phyloP scores from a whole-genome alignment of 2,888 invertebrate species.

The Cylloceria caligata region DNA sequence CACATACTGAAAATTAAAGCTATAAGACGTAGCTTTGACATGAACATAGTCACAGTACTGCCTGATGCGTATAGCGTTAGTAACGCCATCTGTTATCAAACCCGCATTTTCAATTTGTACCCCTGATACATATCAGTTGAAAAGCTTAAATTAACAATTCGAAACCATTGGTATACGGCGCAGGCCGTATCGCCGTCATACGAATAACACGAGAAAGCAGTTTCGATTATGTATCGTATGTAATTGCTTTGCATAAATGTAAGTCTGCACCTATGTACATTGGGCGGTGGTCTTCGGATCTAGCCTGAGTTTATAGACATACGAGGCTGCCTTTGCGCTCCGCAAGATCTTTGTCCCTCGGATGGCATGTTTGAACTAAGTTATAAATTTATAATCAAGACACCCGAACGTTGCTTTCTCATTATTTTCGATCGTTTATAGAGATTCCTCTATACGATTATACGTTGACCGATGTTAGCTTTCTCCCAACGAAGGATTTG shows the following conservation, averaged over 20 bases:
- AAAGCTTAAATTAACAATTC: too few species aligned
- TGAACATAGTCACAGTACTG: too few species aligned
- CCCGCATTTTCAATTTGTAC: too few species aligned
- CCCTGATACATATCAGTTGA: background rate
- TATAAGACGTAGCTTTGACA: too few species aligned
- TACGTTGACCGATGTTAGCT: background rate
- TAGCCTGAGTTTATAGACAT: background rate
- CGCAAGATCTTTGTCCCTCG: conserved; percentile 1
- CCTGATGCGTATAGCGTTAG: too few species aligned
- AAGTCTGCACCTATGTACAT: conserved; percentile 2
- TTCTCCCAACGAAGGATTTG: too few species aligned
- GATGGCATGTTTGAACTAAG: background rate
- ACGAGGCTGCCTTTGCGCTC: background rate
- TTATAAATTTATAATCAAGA: background rate
- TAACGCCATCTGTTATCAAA: too few species aligned
- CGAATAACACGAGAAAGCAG: background rate
- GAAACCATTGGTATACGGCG: too few species aligned
- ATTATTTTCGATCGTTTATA: background rate
- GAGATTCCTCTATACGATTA: background rate
- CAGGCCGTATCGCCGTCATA: background rate
- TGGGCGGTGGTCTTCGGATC: background rate
- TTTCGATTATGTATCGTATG: background rate
- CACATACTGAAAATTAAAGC: too few species aligned
- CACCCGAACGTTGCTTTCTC: background rate
- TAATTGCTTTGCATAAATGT: conserved; percentile 4